Percentiles rank a stretch among this genome's conserved stretches.
These are phyloP conservation scores for Choristoneura fumiferana DNA, from an alignment of 1,140 invertebrate species.

Conservation along the genomic window DNA sequence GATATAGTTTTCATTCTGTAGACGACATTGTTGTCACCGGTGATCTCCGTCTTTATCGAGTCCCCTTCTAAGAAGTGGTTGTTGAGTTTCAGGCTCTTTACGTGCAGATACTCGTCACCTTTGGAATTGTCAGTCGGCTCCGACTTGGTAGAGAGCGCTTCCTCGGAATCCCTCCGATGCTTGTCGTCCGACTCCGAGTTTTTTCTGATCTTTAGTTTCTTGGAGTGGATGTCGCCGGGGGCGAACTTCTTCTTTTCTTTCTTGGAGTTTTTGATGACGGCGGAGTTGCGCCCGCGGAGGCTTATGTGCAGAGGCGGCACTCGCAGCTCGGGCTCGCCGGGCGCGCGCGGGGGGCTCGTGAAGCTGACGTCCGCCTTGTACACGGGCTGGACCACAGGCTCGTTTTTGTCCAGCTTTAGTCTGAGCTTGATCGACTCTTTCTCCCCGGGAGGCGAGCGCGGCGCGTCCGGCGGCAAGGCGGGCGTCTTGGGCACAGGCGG, in stretches of 20 bases:
- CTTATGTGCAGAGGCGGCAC: slow-evolving; percentile 95
- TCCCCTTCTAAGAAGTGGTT: slow-evolving; percentile 63
- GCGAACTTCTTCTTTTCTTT: slow-evolving; percentile 85
- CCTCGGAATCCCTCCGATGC: slow-evolving; percentile 64
- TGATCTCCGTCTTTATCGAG: slow-evolving; percentile 52
- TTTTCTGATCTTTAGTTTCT: slow-evolving; percentile 74
- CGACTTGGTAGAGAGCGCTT: slow-evolving; percentile 54
- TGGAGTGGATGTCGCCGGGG: slow-evolving; percentile 73
- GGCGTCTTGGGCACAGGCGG: too few relatives aligned
- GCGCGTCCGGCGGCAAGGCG: slow-evolving; percentile 65
- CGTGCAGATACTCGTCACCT: slow-evolving; percentile 69
- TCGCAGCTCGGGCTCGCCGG: slow-evolving; percentile 82
- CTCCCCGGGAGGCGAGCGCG: slow-evolving; percentile 62
- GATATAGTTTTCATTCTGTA: slow-evolving; percentile 74
- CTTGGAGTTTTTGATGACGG: slow-evolving; percentile 91
- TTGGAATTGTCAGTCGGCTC: slow-evolving; percentile 57
- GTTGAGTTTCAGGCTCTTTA: slow-evolving; percentile 64
- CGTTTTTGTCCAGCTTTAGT: slow-evolving; percentile 89
- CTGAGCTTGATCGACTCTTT: slow-evolving; percentile 91
- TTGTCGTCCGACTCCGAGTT: slow-evolving; percentile 68
- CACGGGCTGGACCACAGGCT: slow-evolving; percentile 85
- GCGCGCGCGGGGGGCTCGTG: slow-evolving; percentile 59
- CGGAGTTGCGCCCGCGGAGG: slow-evolving; percentile 89
- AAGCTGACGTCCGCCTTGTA: slow-evolving; percentile 91
- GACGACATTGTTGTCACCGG: slow-evolving; percentile 62